Evolutionary conservation across 2,888 invertebrate species (phyloP).

Genomic region (Apamea monoglypha): DNA sequence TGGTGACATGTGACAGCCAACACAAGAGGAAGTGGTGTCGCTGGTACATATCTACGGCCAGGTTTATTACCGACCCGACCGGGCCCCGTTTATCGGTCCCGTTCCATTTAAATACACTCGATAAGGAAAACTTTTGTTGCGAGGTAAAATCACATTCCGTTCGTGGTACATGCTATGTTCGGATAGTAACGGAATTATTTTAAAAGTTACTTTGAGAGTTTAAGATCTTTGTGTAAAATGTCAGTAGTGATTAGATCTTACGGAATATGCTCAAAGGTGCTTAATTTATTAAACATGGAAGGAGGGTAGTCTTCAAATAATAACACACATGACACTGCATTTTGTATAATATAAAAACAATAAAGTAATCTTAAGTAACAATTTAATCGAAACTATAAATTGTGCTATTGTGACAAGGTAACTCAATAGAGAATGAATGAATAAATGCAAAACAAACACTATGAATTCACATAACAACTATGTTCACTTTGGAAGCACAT

Average conservation of each 20-base stretch:
- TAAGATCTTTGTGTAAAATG: conserved; percentile 1
- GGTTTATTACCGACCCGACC: conserved; percentile 71
- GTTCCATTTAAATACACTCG: conserved; percentile 75
- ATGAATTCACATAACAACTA: conserved; percentile 48
- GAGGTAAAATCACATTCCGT: conserved; percentile 72
- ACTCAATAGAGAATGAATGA: conserved; percentile 30
- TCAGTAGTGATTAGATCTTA: background rate
- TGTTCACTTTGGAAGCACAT: conserved; percentile 48
- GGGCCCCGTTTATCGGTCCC: conserved; percentile 77
- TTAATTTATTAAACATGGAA: background rate
- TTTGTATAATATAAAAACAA: conserved; percentile 73
- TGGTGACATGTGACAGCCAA: conserved; percentile 36
- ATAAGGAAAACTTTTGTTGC: conserved; percentile 78
- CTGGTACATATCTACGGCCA: conserved; percentile 68
- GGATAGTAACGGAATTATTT: conserved; percentile 47
- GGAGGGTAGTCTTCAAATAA: conserved; percentile 52
- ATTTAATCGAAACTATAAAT: conserved; percentile 60
- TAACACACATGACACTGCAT: conserved; percentile 68
- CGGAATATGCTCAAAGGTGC: background rate
- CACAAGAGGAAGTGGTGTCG: conserved; percentile 62
- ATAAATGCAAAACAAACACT: conserved; percentile 65
- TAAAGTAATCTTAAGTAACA: conserved; percentile 69
- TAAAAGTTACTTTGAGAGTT: conserved; percentile 11
- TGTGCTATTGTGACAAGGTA: conserved; percentile 65
- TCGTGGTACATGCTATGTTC: conserved; percentile 46